A percentile compares a stretch with the other conserved stretches of the same genome.
phyloP scores from a whole-genome alignment of 1,140 invertebrate genomes.

The Agrypnia vestita region DNA sequence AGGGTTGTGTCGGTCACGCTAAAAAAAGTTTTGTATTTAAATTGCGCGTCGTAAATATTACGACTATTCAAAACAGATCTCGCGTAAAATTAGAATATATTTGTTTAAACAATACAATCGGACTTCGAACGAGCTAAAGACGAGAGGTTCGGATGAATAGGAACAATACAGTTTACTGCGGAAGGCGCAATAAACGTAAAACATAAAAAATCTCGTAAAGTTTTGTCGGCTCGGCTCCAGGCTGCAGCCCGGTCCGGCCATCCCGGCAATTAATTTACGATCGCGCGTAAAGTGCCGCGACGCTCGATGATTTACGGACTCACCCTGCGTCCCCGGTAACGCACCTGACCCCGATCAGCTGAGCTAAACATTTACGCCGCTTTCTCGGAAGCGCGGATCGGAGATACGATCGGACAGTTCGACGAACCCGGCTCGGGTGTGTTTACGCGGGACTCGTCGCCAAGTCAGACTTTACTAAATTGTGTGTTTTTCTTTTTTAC shows the following conservation, averaged over 20 bases:
- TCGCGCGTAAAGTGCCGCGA: conserved; percentile 17
- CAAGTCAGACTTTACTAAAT: conserved; percentile 47
- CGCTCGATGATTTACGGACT: conserved; percentile 30
- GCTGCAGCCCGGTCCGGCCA: conserved; percentile 9
- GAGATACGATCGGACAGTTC: background rate
- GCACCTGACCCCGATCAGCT: conserved; percentile 21
- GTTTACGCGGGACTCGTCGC: background rate
- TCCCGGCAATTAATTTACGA: conserved; percentile 44
- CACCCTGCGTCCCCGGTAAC: background rate
- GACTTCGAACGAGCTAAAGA: conserved; percentile 12
- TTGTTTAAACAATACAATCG: conserved; percentile 29
- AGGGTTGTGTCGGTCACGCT: conserved; percentile 2
- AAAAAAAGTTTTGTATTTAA: background rate
- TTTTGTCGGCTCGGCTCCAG: conserved; percentile 4
- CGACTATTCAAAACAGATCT: conserved; percentile 2
- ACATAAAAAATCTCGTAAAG: conserved; percentile 25
- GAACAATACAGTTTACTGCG: conserved; percentile 34
- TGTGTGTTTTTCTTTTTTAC: conserved; percentile 56
- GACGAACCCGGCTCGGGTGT: conserved; percentile 25
- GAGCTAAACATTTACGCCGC: background rate
- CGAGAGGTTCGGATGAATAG: background rate
- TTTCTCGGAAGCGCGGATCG: background rate
- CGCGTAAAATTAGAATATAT: conserved; percentile 45
- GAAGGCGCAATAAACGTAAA: conserved; percentile 23
- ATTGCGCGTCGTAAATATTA: conserved; percentile 17